phyloP scores from a whole-genome alignment of 2,797 vertebrate species.

The Darevskia nairensis region DNA sequence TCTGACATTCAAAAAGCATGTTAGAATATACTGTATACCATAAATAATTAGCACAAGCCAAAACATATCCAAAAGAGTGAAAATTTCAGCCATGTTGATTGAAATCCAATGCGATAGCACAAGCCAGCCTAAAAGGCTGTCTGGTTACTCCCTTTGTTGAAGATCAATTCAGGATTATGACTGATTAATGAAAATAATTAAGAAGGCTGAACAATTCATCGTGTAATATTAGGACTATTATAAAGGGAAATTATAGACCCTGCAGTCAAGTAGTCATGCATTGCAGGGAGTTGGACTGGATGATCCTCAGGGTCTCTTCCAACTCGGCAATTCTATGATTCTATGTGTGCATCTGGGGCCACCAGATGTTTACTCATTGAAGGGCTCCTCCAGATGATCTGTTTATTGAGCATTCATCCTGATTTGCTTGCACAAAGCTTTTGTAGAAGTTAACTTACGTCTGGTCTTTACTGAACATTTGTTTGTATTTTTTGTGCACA shows the following conservation, averaged over 20 bases:
- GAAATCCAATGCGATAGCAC: not conserved
- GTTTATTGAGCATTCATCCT: too few relatives aligned
- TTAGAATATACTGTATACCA: not conserved
- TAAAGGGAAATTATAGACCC: not conserved
- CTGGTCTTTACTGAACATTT: too few relatives aligned
- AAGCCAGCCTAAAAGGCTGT: not conserved
- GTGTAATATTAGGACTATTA: not conserved
- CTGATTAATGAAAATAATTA: not conserved
- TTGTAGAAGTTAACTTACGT: too few relatives aligned
- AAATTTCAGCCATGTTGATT: not conserved
- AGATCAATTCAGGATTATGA: not conserved
- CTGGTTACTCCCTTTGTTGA: not conserved
- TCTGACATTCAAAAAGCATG: conserved; percentile 6
- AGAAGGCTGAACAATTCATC: not conserved
- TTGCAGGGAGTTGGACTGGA: too few relatives aligned
- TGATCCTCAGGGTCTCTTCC: too few relatives aligned
- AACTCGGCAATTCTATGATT: too few relatives aligned
- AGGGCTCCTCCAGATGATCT: too few relatives aligned
- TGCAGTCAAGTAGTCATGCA: not conserved
- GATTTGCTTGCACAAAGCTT: too few relatives aligned
- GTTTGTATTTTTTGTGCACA: too few relatives aligned
- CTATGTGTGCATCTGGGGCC: too few relatives aligned
- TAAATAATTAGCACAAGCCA: not conserved
- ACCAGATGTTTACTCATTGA: too few relatives aligned
- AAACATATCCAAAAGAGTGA: not conserved